phyloP scores from a whole-genome alignment of 2,113 vertebrate genomes.

The Mobula hypostoma region DNA sequence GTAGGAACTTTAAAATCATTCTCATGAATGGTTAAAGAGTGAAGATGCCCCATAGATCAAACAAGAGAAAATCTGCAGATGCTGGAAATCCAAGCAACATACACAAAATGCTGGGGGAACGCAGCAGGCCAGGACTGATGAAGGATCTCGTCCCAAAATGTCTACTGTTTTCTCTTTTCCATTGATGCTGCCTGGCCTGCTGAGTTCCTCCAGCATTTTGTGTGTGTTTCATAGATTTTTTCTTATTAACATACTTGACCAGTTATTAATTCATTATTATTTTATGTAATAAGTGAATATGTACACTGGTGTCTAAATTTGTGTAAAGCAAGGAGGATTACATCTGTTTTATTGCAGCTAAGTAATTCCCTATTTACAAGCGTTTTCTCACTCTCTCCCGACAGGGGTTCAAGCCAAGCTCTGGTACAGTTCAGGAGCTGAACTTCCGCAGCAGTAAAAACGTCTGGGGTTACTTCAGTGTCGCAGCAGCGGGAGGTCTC shows the following conservation, averaged over 20 bases:
- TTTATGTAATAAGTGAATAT: not conserved
- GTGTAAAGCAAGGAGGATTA: not conserved
- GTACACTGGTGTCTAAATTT: not conserved
- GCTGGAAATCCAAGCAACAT: no score
- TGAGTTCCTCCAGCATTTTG: no score
- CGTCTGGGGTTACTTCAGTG: conserved; percentile 98
- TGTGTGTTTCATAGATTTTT: no score
- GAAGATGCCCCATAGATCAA: not conserved
- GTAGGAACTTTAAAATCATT: not conserved
- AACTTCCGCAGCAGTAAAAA: conserved; percentile 99
- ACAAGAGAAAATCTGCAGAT: no score
- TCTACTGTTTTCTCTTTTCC: no score
- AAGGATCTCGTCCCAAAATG: no score
- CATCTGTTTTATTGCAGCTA: not conserved
- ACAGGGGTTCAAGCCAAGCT: conserved; percentile 96
- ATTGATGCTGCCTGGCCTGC: no score
- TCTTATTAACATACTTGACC: no score
- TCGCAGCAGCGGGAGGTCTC: conserved; percentile 91
- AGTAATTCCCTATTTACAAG: not conserved
- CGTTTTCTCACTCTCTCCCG: conserved; percentile 7
- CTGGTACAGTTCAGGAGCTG: conserved; percentile 92
- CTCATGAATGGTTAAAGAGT: not conserved
- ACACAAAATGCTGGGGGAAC: no score
- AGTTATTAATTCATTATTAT: not conserved
- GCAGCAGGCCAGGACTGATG: no score